A percentile compares a stretch with the other conserved stretches of the same genome.
These are phyloP conservation scores for Temnothorax longispinosus DNA, from an alignment of 1,140 invertebrate genomes.

Conservation along the genomic window DNA sequence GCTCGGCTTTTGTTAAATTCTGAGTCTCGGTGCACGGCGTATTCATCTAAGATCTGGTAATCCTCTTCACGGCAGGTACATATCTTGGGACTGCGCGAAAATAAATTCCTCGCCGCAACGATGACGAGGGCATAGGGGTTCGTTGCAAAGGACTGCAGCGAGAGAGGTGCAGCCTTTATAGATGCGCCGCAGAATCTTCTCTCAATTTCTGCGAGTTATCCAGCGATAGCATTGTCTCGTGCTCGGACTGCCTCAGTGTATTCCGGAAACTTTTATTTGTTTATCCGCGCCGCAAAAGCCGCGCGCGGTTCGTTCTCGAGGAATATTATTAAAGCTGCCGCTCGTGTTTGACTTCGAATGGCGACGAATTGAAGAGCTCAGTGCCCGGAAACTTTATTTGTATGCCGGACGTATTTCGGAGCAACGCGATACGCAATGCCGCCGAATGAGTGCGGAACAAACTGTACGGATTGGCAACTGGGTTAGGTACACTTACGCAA, in stretches of 20 bases:
- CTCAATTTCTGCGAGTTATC: slow-evolving; percentile 60
- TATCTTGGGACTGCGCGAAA: slow-evolving; percentile 32
- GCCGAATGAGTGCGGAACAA: slow-evolving; percentile 77
- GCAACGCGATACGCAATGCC: slow-evolving; percentile 68
- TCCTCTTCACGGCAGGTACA: slow-evolving; percentile 38
- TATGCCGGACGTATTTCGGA: slow-evolving; percentile 72
- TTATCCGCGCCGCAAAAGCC: slow-evolving; percentile 62
- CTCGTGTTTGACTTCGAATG: slow-evolving; percentile 78
- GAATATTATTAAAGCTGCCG: slow-evolving; percentile 72
- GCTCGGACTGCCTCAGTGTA: neutral
- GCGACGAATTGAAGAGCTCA: neutral
- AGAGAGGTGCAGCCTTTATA: slow-evolving; percentile 12
- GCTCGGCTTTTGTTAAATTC: slow-evolving; percentile 26
- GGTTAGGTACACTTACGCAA: slow-evolving; percentile 67
- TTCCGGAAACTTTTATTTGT: slow-evolving; percentile 73
- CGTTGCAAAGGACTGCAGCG: neutral
- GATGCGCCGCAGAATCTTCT: slow-evolving; percentile 14
- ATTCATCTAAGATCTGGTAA: slow-evolving; percentile 35
- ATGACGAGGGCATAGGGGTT: neutral
- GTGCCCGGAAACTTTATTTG: slow-evolving; percentile 68
- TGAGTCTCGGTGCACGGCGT: neutral
- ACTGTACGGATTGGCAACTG: slow-evolving; percentile 78
- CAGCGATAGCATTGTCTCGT: neutral
- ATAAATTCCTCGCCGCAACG: slow-evolving; percentile 35
- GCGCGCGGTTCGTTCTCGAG: slow-evolving; percentile 49